Evolutionary conservation across 2,113 vertebrate species (phyloP), one percentile per base, ranked within the genome.

Genomic region (Aegotheles bennettii): DNA sequence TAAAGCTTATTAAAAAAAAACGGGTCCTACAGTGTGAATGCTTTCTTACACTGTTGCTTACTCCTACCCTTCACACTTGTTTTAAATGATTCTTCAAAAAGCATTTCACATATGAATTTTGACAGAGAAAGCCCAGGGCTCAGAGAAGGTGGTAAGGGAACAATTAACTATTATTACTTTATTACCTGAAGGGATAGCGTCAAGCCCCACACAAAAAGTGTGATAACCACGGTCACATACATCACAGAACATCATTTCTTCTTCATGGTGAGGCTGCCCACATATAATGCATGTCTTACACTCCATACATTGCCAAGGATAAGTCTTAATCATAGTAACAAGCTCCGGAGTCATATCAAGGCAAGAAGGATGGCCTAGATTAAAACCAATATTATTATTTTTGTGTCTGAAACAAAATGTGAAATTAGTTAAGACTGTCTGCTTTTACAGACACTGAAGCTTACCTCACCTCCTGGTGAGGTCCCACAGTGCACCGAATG

Each of bases 181-280:
- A 98, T 98, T 98, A 99, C 99, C 99, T 97, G 98, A 98, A 60
- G 99, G 99, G 96, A 99, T 99, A 84, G 98, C 98, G 77, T 98
- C 98, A 98, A 99, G 98, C 86, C 99, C 99, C 78, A 99, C 99
- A 94, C 99, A 99, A 91, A 99, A 99, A 14, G 99, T 99, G 98
- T 99, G 99, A 97, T 99, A 99, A 54, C 99, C 99, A 77, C 99
- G 98, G 96, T 99, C 99, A 97, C 99, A 99, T 84, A 99, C 98
- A 96, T 99, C 99, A 96, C 99, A 99, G 98, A 99, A 99, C 99
- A 99, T 99, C 99, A 99, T 99, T 96, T 99, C 99, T 86, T 99
- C 99, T 98, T 99, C 99, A 2, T 99, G 99, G 94, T 99, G 99
- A 73, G 99, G 99, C 96, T 99, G 99, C 97, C 99, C 98, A 38